Base-by-base conservation (phyloP, 2,888 invertebrate species). In the Brachyopa scutellaris region DNA sequence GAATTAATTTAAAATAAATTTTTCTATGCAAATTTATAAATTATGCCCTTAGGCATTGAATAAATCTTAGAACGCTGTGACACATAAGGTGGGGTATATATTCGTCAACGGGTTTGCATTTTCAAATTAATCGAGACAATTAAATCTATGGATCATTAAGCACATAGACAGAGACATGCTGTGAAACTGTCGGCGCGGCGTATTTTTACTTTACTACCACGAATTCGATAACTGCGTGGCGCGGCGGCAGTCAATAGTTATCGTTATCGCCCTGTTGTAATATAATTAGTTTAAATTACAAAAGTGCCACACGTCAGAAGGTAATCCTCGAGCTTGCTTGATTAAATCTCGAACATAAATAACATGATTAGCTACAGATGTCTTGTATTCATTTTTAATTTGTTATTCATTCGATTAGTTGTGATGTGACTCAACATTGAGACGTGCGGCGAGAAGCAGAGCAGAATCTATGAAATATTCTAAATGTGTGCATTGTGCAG, bases 231-330 rank as follows among this genome's bases (percentile, higher is more conserved):
- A 55, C 13, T 11, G 40, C 13, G n/a, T n/a, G n/a, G n/a, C n/a
- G n/a, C n/a, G n/a, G n/a, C n/a, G n/a, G n/a, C n/a, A n/a, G n/a
- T n/a, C n/a, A n/a, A n/a, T n/a, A n/a, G n/a, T n/a, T 23, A 45
- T 53, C 72, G 72, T 78, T 72, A 78, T 72, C 72, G 40, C 33
- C 64, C 42, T 45, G 57, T 62, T 66, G 66, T 33, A 64, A 66
- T 53, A 57, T 61, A 70, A 72, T 72, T 78, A 51, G 72, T 72
- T 72, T 49, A 51, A 72, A 59, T 78, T 55, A 49, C 51, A 42
- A 47, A 66, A 21, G 61, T 72, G 78, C 33, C 51, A 45, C 42
- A 66, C 26, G 51, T 64, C 64, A 78, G 33, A 21, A 29, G 33
- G 29, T 53, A 72, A 59, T 72, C 64, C 72, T 36, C 29, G 33